These are phyloP conservation scores for Neuroscelio doddi DNA, from an alignment of 2,888 invertebrate genomes.

Conservation along the genomic window DNA sequence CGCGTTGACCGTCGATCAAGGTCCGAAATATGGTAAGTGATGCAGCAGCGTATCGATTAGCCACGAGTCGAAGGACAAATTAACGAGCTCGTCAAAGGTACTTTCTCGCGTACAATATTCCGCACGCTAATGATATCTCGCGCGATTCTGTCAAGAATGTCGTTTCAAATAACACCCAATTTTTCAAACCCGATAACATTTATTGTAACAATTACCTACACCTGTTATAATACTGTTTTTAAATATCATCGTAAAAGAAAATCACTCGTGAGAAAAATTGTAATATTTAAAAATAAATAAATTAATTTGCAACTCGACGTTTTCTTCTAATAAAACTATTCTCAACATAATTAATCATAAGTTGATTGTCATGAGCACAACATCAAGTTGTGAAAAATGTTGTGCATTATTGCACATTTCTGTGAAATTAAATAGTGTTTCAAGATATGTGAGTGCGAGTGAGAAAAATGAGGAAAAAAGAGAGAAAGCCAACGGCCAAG, in stretches of 20 bases:
- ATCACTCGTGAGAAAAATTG: no score
- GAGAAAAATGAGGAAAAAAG: constrained; percentile 24
- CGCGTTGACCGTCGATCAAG: constrained; percentile 60
- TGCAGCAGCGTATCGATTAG: constrained; percentile 46
- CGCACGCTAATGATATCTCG: constrained; percentile 2
- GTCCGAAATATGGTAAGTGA: constrained; percentile 56
- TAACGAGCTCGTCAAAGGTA: constrained; percentile 43
- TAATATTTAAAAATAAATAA: no score
- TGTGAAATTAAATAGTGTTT: constrained; percentile 6
- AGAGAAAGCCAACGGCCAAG: constrained; percentile 29
- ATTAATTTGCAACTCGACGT: no score
- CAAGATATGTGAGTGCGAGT: constrained; percentile 14
- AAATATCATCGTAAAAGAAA: no score
- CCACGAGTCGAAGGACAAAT: constrained; percentile 43
- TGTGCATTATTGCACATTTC: constrained; percentile 1
- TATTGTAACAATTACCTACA: no score
- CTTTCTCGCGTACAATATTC: constrained; percentile 15
- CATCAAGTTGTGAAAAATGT: no score
- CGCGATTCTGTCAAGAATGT: constrained; percentile 11
- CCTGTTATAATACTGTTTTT: no score
- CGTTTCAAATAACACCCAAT: no score
- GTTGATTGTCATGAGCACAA: no score
- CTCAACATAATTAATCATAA: no score
- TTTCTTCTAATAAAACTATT: no score
- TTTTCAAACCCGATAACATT: no score